These are phyloP conservation scores for Aphelocoma californica DNA, from an alignment of 2,797 vertebrate species.

Conservation along the genomic window DNA sequence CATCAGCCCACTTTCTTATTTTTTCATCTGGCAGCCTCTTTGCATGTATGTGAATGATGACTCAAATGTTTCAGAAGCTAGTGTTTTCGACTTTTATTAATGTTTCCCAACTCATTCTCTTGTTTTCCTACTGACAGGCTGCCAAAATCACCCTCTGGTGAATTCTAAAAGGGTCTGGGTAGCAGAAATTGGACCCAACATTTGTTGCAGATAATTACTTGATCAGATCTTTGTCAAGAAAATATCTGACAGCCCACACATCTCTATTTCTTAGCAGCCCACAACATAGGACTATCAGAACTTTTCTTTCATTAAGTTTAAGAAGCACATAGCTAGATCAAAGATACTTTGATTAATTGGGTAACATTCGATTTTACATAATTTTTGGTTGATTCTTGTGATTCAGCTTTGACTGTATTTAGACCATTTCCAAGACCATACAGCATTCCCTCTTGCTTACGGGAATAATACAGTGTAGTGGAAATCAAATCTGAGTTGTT, in stretches of 20 bases:
- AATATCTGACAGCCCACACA: constrained; percentile 57
- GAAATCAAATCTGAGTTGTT: constrained; percentile 3
- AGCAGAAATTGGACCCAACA: constrained; percentile 56
- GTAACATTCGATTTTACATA: constrained; percentile 1
- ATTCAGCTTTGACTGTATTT: neutral
- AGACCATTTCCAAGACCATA: neutral
- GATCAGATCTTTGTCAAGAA: constrained; percentile 72
- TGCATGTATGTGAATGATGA: constrained; percentile 36
- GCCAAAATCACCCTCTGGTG: constrained; percentile 70
- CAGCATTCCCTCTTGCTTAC: neutral
- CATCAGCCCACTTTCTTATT: neutral
- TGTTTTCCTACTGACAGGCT: constrained; percentile 68
- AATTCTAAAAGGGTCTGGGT: constrained; percentile 67
- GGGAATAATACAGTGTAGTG: neutral
- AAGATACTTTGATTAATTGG: neutral
- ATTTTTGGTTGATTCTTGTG: neutral
- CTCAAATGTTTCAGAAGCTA: constrained; percentile 57
- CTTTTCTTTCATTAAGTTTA: constrained; percentile 32
- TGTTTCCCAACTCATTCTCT: constrained; percentile 65
- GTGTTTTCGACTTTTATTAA: constrained; percentile 74
- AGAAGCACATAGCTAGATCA: neutral
- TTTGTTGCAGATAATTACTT: constrained; percentile 68
- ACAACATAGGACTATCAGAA: constrained; percentile 7
- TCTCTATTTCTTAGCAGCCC: constrained; percentile 66
- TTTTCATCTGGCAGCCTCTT: constrained; percentile 47